Conservation (phyloP, 2,797 vertebrate genomes). For the Helarctos malayanus region DNA sequence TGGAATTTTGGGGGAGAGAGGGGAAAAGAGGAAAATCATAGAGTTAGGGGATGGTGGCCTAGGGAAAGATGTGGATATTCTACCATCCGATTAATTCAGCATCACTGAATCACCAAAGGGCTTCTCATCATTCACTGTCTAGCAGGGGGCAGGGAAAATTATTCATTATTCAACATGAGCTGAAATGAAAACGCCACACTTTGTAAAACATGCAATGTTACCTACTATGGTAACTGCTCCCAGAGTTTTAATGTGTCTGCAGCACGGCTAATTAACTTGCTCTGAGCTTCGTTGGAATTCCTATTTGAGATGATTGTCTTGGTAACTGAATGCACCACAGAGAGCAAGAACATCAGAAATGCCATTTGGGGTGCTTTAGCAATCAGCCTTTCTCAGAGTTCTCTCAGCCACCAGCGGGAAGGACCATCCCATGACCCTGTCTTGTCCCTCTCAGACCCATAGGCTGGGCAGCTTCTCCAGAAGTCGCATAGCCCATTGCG, state of each 20-base stretch:
- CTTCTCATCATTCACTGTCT: conserved; percentile 77
- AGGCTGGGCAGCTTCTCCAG: neutral
- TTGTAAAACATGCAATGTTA: conserved; percentile 84
- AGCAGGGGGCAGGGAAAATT: conserved; percentile 79
- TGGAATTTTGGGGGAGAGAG: neutral
- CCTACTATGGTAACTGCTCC: conserved; percentile 83
- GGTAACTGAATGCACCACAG: conserved; percentile 83
- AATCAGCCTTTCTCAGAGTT: conserved; percentile 1
- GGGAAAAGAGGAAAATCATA: neutral
- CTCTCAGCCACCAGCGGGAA: neutral
- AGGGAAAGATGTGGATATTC: conserved; percentile 29
- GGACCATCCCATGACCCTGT: neutral
- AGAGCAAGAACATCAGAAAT: conserved; percentile 70
- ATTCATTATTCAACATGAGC: conserved; percentile 79
- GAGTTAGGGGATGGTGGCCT: neutral
- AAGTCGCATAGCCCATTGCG: neutral
- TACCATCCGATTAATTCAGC: conserved; percentile 66
- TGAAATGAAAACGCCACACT: conserved; percentile 79
- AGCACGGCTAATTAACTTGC: conserved; percentile 87
- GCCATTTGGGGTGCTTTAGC: conserved; percentile 68
- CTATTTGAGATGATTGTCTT: conserved; percentile 84
- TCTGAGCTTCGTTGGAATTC: conserved; percentile 85
- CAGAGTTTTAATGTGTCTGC: conserved; percentile 86
- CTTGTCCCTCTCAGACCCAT: neutral
- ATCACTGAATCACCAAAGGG: conserved; percentile 55